Evolutionary conservation across 2,888 invertebrate genomes (phyloP).

Genomic region (Gryllus longicercus): DNA sequence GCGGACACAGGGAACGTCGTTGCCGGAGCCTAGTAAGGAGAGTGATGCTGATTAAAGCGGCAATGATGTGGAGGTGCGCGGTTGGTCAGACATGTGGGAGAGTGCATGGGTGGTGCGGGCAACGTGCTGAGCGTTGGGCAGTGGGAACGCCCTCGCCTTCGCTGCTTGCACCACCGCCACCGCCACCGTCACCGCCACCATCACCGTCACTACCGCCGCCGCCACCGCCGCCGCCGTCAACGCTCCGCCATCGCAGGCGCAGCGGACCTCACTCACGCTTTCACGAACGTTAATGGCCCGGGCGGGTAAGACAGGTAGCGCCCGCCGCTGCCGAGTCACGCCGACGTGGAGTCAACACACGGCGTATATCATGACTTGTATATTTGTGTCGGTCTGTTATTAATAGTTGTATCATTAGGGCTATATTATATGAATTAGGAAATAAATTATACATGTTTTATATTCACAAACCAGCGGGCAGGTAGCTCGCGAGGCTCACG

Average conservation of each 20-base stretch:
- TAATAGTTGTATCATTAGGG: constrained; percentile 37
- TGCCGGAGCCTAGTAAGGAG: not conserved
- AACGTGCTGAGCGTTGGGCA: not conserved
- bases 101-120: not conserved
- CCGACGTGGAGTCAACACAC: constrained; percentile 10
- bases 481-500: not conserved
- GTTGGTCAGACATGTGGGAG: not conserved
- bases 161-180: too few species aligned
- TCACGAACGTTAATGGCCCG: constrained; percentile 1
- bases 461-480: constrained; percentile 2
- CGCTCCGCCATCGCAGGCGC: not conserved
- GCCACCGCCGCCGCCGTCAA: not conserved
- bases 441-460: constrained; percentile 33
- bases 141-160: not conserved
- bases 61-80: not conserved
- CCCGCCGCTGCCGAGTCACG: constrained; percentile 8
- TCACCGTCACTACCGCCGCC: too few species aligned
- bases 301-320: constrained; percentile 17
- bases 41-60: not conserved
- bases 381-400: constrained; percentile 32
- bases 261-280: constrained; percentile 6
- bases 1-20: not conserved
- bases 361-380: constrained; percentile 21
- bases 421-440: constrained; percentile 35
- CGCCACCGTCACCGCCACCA: too few species aligned